Conservation (phyloP, 1,140 invertebrate species). For the Brachionus rubens region DNA sequence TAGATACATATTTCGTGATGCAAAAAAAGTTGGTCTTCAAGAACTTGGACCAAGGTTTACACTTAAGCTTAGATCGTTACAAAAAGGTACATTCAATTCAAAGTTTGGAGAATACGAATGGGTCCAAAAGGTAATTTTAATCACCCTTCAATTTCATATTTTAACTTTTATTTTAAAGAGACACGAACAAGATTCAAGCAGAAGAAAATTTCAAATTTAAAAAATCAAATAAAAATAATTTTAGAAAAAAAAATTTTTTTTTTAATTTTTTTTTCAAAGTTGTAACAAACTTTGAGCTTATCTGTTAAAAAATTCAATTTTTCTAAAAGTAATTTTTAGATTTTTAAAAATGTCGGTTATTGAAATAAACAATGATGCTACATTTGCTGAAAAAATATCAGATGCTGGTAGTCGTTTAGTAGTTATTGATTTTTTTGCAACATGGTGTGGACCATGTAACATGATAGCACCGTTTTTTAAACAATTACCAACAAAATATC, state of each 20-base stretch:
- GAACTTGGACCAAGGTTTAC: conserved; percentile 95
- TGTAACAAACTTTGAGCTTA: too few relatives aligned
- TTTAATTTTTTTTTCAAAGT: background rate
- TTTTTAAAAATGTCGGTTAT: background rate
- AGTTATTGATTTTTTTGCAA: conserved; percentile 78
- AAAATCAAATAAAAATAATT: conserved; percentile 49
- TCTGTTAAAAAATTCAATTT: too few relatives aligned
- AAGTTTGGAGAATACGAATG: conserved; percentile 95
- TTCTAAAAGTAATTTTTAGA: too few relatives aligned
- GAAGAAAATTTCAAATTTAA: conserved; percentile 82
- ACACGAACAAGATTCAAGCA: conserved; percentile 83
- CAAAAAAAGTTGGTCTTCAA: conserved; percentile 76
- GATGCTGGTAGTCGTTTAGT: conserved; percentile 80
- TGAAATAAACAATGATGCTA: conserved; percentile 17
- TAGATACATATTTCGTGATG: conserved; percentile 87
- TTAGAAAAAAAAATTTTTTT: background rate
- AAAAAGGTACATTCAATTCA: conserved; percentile 93
- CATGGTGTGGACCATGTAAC: conserved; percentile 83
- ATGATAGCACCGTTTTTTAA: conserved; percentile 85
- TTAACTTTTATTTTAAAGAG: conserved; percentile 59
- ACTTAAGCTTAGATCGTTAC: conserved; percentile 81
- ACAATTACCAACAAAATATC: conserved; percentile 76
- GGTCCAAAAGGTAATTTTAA: conserved; percentile 74
- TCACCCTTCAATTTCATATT: conserved; percentile 57
- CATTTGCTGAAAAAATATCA: conserved; percentile 65